Conservation (phyloP, 2,113 vertebrate species). For the Struthidea cinerea region DNA sequence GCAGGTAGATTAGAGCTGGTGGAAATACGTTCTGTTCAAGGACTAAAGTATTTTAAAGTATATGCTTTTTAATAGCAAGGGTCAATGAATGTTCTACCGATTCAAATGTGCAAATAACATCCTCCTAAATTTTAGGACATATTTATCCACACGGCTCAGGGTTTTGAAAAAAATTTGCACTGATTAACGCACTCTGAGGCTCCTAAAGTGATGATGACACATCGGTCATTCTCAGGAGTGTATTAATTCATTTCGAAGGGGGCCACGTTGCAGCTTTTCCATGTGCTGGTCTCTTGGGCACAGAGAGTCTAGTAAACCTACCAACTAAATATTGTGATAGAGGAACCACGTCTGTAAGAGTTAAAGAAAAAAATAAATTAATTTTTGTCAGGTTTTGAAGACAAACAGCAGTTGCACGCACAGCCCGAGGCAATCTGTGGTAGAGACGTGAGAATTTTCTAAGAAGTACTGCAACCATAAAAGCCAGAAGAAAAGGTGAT, state of each 20-base stretch:
- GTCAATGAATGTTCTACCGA: neutral
- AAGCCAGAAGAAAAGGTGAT: neutral
- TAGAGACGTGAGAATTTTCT: neutral
- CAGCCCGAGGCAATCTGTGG: neutral
- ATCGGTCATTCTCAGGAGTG: neutral
- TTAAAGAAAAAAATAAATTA: neutral
- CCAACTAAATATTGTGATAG: neutral
- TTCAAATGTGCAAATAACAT: neutral
- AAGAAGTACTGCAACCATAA: neutral
- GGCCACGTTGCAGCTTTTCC: neutral
- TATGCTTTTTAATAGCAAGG: neutral
- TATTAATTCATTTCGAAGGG: rapidly evolving
- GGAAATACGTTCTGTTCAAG: neutral
- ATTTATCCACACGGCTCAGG: neutral
- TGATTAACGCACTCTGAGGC: neutral
- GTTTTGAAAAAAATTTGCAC: neutral
- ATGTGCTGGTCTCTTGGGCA: neutral
- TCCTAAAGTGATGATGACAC: neutral
- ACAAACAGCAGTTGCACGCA: neutral
- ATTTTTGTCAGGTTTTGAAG: neutral
- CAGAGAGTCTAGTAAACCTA: neutral
- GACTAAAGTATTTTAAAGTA: neutral
- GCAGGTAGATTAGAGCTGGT: too few species aligned
- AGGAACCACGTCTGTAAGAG: neutral
- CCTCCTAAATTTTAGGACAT: neutral